These are phyloP conservation scores for Xenentodon cancila DNA, from an alignment of 2,797 vertebrate species.

Conservation along the genomic window DNA sequence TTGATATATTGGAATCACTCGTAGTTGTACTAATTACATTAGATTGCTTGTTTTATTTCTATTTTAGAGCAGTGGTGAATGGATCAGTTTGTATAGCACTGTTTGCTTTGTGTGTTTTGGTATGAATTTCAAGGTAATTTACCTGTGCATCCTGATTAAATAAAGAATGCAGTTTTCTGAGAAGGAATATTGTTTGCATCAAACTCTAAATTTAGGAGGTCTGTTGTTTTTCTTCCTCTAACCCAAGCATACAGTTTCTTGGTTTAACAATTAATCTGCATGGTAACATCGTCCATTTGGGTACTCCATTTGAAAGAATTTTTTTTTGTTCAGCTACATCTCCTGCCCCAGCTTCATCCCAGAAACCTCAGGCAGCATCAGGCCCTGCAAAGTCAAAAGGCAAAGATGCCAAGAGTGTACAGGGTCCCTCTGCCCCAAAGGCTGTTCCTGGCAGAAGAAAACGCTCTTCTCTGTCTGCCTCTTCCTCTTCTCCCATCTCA, in stretches of 20 bases:
- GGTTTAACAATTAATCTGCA: slow-evolving; percentile 71
- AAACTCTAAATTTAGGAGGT: slow-evolving; percentile 11
- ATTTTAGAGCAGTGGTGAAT: not conserved
- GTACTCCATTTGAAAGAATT: slow-evolving; percentile 43
- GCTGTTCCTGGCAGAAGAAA: slow-evolving; percentile 82
- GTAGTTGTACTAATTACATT: too few species aligned
- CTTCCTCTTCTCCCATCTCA: slow-evolving; percentile 80
- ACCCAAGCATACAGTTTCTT: slow-evolving; percentile 48
- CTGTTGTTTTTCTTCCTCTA: slow-evolving; percentile 41
- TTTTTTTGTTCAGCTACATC: slow-evolving; percentile 77
- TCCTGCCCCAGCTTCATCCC: slow-evolving; percentile 73
- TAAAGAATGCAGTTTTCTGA: slow-evolving; percentile 33
- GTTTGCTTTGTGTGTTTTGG: not conserved
- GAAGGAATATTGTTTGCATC: slow-evolving; percentile 51
- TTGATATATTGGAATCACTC: too few species aligned
- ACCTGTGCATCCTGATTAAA: slow-evolving; percentile 41
- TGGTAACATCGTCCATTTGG: slow-evolving; percentile 41
- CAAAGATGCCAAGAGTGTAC: slow-evolving; percentile 80
- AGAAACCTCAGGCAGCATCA: slow-evolving; percentile 70
- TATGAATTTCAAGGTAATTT: slow-evolving; percentile 11
- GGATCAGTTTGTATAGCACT: not conserved
- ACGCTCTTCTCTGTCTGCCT: slow-evolving; percentile 80
- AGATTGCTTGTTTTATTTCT: not conserved
- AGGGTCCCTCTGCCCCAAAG: slow-evolving; percentile 78
- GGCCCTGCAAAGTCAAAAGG: slow-evolving; percentile 76